Base-by-base conservation (phyloP, 1,140 invertebrate species). In the Trissolcus basalis region DNA sequence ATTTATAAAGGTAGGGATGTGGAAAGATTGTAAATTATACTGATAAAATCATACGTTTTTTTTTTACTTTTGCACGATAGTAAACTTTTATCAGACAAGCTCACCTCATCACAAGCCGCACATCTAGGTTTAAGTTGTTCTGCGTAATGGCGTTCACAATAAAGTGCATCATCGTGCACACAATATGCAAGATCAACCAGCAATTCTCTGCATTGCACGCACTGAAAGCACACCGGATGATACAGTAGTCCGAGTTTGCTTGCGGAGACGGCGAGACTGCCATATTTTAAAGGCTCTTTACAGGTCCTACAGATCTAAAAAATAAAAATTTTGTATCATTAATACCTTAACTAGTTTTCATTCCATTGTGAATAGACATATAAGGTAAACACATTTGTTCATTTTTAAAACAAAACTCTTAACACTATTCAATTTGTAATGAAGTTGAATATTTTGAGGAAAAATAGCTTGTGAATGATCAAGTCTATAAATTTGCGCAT, bases 171-270 rank as follows among this genome's bases (percentile, higher is more conserved):
- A 67, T 97, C 94, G 83, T 95, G 91, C 45, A 95, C 93, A 83
- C 97, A 98, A 87, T 98, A 98, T 12, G 95, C 95, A 48, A 98
- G 91, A 87, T 98, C 97, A 50, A 97, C 96, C 19, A 98, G 91
- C 27, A 96, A 89, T 88, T 97, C 94, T 68, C 93, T 91, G 88
- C 97, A 98, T 36, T 92, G 92, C 48, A 90, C 89, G 86, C 97
- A 98, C 45, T 91, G 91, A 87, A 98, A 98, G 85, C 97, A 98
- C 9, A 91, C 90, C 0, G 96, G 95, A 88, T 98, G 96, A 92
- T 94, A 98, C 54, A 92, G 88, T 32, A 91, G 87, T 19, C 91
- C 92, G 55, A 94, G 87, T 86, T 94, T 94, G 8, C 92, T 91
- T 5, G 94, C 94, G 41, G 92, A 90, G 9, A 95, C 92, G 6